A percentile compares a stretch with the other conserved stretches of the same genome.
These are phyloP conservation scores for Encarsia formosa DNA, from an alignment of 2,888 invertebrate species.

Conservation along the genomic window DNA sequence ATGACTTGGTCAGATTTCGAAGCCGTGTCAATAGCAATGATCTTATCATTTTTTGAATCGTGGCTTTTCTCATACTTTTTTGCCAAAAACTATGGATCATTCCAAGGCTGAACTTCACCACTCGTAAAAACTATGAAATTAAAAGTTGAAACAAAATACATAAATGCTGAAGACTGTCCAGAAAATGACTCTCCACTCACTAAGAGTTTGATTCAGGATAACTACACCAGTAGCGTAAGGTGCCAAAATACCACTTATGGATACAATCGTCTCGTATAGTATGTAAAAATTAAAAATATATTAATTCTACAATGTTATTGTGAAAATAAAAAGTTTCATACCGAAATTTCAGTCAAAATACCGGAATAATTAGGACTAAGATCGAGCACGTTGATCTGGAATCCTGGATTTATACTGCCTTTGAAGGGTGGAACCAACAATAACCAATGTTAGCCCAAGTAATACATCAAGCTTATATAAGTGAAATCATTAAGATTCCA, in stretches of 20 bases:
- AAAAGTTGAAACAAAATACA: conserved; percentile 61
- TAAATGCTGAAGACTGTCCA: conserved; percentile 70
- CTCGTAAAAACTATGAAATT: conserved; percentile 65
- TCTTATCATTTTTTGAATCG: neutral
- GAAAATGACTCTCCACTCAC: conserved; percentile 66
- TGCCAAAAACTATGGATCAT: conserved; percentile 51
- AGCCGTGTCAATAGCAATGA: too few relatives aligned
- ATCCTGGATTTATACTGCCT: conserved; percentile 45
- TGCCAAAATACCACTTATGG: conserved; percentile 64
- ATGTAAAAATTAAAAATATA: too few relatives aligned
- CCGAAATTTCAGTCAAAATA: conserved; percentile 44
- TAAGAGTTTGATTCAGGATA: conserved; percentile 53
- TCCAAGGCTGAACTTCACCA: conserved; percentile 71
- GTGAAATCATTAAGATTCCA: too few relatives aligned
- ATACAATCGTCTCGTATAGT: too few relatives aligned
- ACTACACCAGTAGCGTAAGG: conserved; percentile 62
- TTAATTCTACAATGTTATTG: too few relatives aligned
- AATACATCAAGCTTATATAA: too few relatives aligned
- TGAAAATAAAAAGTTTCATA: too few relatives aligned
- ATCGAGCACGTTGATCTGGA: conserved; percentile 47
- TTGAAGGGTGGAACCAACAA: conserved; percentile 43
- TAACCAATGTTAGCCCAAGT: conserved; percentile 44
- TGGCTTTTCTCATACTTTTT: neutral
- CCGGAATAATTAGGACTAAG: conserved; percentile 48
- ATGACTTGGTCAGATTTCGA: too few relatives aligned